phyloP scores from a whole-genome alignment of 2,888 invertebrate species.

The Chymomyza caudatula region DNA sequence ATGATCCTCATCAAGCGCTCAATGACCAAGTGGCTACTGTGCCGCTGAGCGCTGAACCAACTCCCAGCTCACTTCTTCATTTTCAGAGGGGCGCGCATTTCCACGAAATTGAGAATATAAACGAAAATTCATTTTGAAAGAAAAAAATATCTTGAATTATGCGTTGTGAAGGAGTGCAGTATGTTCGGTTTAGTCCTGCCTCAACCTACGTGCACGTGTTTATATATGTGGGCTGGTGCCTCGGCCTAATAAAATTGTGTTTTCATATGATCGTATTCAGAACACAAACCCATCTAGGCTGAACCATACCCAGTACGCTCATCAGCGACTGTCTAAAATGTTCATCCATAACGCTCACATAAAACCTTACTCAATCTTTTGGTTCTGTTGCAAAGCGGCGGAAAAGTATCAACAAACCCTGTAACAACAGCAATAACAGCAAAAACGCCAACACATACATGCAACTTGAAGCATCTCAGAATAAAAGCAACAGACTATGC shows the following conservation, averaged over 20 bases:
- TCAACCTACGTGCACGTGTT: not conserved
- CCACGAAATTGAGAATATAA: conserved; percentile 43
- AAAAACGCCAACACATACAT: conserved; percentile 26
- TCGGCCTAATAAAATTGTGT: conserved; percentile 43
- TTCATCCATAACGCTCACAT: conserved; percentile 48
- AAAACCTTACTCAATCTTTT: conserved; percentile 49
- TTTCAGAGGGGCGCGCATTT: conserved; percentile 24
- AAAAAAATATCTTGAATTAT: conserved; percentile 53
- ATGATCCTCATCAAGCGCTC: conserved; percentile 72
- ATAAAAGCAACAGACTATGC: conserved; percentile 16
- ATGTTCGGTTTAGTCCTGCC: conserved; percentile 48
- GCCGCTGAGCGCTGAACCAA: conserved; percentile 12
- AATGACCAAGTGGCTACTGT: conserved; percentile 60
- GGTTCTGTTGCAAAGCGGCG: conserved; percentile 47
- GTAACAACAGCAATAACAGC: conserved; percentile 16
- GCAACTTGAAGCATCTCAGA: conserved; percentile 15
- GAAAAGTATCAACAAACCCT: not conserved
- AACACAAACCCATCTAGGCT: not conserved
- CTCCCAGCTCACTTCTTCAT: not conserved
- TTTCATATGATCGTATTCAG: conserved; percentile 28
- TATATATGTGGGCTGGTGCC: not conserved
- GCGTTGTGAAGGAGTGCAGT: conserved; percentile 66
- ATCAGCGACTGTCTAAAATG: conserved; percentile 40
- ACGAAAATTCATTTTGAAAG: conserved; percentile 49
- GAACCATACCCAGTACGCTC: not conserved